phyloP scores from a whole-genome alignment of 2,113 vertebrate genomes.

The Procapra przewalskii region DNA sequence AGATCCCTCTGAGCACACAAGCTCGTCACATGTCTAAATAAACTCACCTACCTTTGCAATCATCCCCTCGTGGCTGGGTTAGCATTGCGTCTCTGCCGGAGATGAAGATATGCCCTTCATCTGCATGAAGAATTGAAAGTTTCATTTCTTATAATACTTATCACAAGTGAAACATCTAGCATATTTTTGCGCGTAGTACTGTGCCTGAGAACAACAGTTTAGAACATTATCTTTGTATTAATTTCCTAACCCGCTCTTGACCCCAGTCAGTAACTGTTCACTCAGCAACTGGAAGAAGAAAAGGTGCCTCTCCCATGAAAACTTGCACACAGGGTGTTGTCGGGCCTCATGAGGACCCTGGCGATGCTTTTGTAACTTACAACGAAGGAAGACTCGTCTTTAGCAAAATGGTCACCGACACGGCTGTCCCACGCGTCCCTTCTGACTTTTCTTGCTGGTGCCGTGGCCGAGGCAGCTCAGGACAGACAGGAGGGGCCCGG shows the following conservation, averaged over 20 bases:
- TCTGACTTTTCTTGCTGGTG: rapidly evolving
- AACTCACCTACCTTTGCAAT: not conserved
- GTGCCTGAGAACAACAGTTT: not conserved
- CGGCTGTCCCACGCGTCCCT: rapidly evolving
- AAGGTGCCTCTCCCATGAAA: rapidly evolving
- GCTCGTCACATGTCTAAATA: not conserved
- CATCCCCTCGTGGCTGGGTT: rapidly evolving
- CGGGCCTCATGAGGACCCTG: rapidly evolving
- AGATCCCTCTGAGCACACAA: rapidly evolving
- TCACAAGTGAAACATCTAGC: not conserved
- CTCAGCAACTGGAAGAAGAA: rapidly evolving
- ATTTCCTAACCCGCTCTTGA: not conserved
- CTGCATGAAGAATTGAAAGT: not conserved
- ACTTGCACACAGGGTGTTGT: rapidly evolving
- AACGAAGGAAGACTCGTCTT: rapidly evolving
- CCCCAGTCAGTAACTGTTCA: rapidly evolving
- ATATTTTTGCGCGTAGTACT: not conserved
- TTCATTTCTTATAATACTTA: not conserved
- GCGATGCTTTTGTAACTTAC: too few relatives aligned
- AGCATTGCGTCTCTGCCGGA: rapidly evolving
- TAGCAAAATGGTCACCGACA: not conserved
- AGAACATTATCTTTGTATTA: not conserved
- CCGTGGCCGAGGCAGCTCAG: not conserved
- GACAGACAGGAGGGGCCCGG: not conserved
- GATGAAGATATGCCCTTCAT: not conserved